Evolutionary conservation across 2,797 vertebrate genomes (phyloP), one percentile per base, ranked within the genome.

Genomic region (Microchirus variegatus): DNA sequence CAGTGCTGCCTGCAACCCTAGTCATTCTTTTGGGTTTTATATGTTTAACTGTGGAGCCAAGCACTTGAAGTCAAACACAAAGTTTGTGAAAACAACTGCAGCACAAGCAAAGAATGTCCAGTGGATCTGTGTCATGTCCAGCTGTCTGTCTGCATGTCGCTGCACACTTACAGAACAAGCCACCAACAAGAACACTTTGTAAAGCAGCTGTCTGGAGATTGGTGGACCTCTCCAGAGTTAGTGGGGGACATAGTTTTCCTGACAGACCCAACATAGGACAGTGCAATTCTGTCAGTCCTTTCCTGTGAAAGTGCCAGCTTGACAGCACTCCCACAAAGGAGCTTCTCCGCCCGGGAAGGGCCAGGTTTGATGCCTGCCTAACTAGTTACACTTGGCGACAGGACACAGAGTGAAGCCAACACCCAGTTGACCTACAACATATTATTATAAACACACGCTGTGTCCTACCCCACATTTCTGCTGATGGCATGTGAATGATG

Each of bases 301-400:
- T 68, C 81, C 68, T 38, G 40, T 53, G 48, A 82, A 61, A 76
- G 82, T 2, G 22, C 62, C 67, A 75, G 3, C 82, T 73, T 83
- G 81, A 87, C 85, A 85, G 80, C 77, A 41, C 61, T 73, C 31
- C 6, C 59, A 86, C 84, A 85, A 84, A 84, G 84, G 75, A 70
- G 64, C 60, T 72, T 80, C 77, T 87, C 82, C 88, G 68, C 38
- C 69, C 22, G 58, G 70, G 50, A 19, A 8, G 53, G 63, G 48
- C 59, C 71, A 43, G 69, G 45, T 75, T 83, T 78, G 65, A 57
- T 35, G 47, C 60, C 17, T 77, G 78, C 15, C 42, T 15, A 22
- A 67, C 13, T 10, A 45, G 5, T 41, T 38, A 31, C 26, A 10
- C 15, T 43, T 42, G 44, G 26, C 12, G 5, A 18, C 42, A 19